Conservation (phyloP, 2,113 vertebrate genomes). For the Pogona vitticeps region DNA sequence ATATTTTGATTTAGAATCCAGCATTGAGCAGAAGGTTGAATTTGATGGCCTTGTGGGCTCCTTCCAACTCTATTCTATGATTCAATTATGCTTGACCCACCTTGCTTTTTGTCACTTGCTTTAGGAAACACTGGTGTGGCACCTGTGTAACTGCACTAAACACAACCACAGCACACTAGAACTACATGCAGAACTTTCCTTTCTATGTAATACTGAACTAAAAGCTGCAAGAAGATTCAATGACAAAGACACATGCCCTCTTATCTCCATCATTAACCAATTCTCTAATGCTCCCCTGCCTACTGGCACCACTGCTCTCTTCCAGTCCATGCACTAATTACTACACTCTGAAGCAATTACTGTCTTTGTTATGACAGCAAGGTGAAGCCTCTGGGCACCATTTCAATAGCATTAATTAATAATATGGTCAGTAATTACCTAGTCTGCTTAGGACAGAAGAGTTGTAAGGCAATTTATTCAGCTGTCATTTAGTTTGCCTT, state of each 20-base stretch:
- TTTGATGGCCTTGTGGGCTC: too few relatives aligned
- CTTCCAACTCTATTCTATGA: too few relatives aligned
- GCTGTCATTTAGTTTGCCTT: background rate
- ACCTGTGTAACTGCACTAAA: background rate
- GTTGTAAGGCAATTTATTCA: background rate
- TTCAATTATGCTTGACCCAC: background rate
- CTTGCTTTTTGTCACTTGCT: background rate
- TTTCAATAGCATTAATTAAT: slow-evolving; percentile 27
- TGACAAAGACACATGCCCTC: background rate
- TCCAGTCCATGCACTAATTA: background rate
- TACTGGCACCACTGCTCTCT: background rate
- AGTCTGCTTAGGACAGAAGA: background rate
- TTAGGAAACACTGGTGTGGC: background rate
- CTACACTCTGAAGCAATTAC: slow-evolving; percentile 9
- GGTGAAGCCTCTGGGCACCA: background rate
- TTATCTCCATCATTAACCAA: slow-evolving; percentile 11
- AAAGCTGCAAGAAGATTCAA: background rate
- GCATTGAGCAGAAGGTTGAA: too few relatives aligned
- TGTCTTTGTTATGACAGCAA: background rate
- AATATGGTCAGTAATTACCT: background rate
- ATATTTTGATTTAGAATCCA: too few relatives aligned
- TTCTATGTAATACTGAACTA: background rate
- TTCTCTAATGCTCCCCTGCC: background rate
- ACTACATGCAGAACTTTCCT: background rate
- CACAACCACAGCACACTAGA: background rate